Conservation (phyloP, 2,113 vertebrate species). For the Prionailurus bengalensis region DNA sequence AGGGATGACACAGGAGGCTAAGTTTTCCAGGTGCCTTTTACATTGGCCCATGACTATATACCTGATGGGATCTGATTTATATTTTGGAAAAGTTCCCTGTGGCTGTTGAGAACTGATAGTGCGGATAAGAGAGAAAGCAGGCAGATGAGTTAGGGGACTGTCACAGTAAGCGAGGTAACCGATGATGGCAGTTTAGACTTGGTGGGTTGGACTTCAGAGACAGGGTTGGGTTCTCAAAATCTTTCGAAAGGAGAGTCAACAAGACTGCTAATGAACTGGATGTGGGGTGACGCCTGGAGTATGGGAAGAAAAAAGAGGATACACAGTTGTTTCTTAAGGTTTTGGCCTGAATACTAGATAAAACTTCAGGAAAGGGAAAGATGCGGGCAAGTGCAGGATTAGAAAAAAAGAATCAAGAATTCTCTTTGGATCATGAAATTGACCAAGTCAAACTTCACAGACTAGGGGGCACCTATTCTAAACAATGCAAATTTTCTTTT, state of each 20-base stretch:
- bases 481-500: conserved; percentile 40
- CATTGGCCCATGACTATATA: background rate
- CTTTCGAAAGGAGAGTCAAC: background rate
- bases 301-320: background rate
- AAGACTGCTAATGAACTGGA: background rate
- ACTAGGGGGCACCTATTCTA: background rate
- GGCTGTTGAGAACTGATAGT: background rate
- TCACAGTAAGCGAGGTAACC: background rate
- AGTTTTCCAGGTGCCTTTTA: conserved; percentile 16
- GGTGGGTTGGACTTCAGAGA: background rate
- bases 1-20: background rate
- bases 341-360: background rate
- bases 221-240: background rate
- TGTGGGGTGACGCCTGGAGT: background rate
- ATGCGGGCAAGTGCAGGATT: background rate
- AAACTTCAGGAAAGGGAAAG: conserved; percentile 23
- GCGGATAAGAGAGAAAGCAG: background rate
- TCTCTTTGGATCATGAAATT: conserved; percentile 39
- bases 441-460: background rate
- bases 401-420: conserved; percentile 18
- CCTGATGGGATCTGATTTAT: background rate
- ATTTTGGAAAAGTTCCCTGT: conserved; percentile 34
- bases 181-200: background rate
- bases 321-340: background rate
- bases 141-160: background rate